Percentiles rank a stretch among this genome's conserved stretches.
Conservation (phyloP, 2,888 invertebrate genomes). For the Strigamia crassipes region DNA sequence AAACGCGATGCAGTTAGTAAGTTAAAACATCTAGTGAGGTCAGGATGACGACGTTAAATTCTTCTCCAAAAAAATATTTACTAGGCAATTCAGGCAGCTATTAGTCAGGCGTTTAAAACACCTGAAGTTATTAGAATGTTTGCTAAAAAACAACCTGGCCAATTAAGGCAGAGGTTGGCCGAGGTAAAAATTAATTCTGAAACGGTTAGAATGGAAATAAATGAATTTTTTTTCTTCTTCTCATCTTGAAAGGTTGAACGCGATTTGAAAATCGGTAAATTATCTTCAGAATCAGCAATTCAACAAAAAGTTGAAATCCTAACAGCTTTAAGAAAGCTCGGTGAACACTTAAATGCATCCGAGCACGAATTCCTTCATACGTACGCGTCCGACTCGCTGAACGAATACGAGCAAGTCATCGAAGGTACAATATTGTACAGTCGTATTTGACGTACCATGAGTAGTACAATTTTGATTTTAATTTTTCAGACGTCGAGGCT, state of each 20-base stretch:
- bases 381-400: conserved; percentile 58
- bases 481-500: neutral
- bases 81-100: conserved; percentile 74
- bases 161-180: conserved; percentile 66
- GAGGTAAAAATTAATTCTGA: conserved; percentile 59
- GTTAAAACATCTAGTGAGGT: conserved; percentile 48
- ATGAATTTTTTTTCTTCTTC: neutral
- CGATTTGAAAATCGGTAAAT: conserved; percentile 68
- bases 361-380: conserved; percentile 60
- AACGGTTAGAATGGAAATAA: neutral
- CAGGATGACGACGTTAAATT: neutral
- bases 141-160: conserved; percentile 71
- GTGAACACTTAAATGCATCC: conserved; percentile 58
- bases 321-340: conserved; percentile 61
- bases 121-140: conserved; percentile 75
- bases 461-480: neutral
- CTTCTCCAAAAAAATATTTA: conserved; percentile 50
- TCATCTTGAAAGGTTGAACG: conserved; percentile 59
- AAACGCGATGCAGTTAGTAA: conserved; percentile 69
- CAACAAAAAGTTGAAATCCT: conserved; percentile 65
- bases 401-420: conserved; percentile 60
- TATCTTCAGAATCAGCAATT: conserved; percentile 62
- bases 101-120: conserved; percentile 74
- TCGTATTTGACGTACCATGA: neutral
- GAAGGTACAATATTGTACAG: conserved; percentile 47